A percentile compares a stretch with the other conserved stretches of the same genome.
Conservation (phyloP, 2,113 vertebrate genomes). For the Petromus typicus region DNA sequence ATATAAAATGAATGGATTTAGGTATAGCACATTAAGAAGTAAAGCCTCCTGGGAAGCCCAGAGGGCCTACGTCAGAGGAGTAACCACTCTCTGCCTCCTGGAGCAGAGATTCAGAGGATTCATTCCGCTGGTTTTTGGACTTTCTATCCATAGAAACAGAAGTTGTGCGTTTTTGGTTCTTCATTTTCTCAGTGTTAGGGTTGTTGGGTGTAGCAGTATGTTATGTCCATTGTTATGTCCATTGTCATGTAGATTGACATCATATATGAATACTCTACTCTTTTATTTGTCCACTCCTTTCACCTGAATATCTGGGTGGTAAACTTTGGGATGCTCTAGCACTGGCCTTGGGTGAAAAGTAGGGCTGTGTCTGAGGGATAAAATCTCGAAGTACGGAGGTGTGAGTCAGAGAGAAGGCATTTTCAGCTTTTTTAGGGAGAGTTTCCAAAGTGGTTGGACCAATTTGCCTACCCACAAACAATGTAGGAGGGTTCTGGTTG, state of each 20-base stretch:
- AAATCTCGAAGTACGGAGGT: neutral
- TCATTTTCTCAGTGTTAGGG: neutral
- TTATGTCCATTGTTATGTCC: neutral
- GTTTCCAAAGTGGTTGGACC: neutral
- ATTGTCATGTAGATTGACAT: neutral
- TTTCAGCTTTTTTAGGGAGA: neutral
- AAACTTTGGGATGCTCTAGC: neutral
- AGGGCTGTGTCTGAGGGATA: neutral
- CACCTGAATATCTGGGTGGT: neutral
- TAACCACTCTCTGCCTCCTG: neutral
- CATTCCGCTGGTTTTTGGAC: neutral
- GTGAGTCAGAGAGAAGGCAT: neutral
- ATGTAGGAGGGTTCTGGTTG: neutral
- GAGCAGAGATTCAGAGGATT: neutral
- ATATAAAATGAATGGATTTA: neutral
- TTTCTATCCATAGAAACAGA: neutral
- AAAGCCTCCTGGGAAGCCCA: neutral
- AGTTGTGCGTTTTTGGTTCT: neutral
- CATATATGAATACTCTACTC: neutral
- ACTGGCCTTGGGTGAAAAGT: neutral
- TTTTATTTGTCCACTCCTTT: no score
- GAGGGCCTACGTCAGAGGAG: neutral
- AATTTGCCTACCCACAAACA: neutral
- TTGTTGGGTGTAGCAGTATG: no score
- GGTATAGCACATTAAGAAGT: neutral